Base-by-base conservation (phyloP, 2,113 vertebrate species). In the Aptenodytes forsteri region DNA sequence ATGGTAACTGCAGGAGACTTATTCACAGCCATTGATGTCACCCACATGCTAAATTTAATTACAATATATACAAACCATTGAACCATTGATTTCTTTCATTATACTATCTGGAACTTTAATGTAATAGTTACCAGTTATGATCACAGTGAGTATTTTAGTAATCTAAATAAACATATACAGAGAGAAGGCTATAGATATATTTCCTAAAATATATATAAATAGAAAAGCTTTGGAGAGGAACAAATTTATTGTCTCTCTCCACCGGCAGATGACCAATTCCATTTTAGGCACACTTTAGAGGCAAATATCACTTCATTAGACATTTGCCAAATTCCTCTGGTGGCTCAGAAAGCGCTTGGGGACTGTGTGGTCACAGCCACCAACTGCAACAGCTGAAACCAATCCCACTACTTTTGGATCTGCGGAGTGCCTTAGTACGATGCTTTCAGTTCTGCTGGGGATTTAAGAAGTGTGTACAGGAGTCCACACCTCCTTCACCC, bases 1-100 rank as follows among this genome's bases (percentile, higher is more conserved):
- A 98, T 98, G 97, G 98, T 70, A 98, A 98, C 98, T 88, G 83
- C 85, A 62, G 77, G 62, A 98, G 91, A 95, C 54, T 82, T 97
- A 94, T 92, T 98, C 91, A 76, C 84, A 97, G 85, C 32, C 93
- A 83, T 56, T 95, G 93, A 96, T 94, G 88, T 97, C 89, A 96
- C 62, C 86, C 89, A 94, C 85, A 87, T 70, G 92, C 85, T 80
- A 93, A 96, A 93, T 93, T 96, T 96, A 96, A 95, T 96, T 94
- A 91, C 72, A 87, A n/a, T 65, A 93, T 75, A 80, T n/a, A 93
- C 22, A 96, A 95, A 93, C 44, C 66, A 84, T 77, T 81, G 91
- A 97, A 93, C 10, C 42, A 87, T 89, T 93, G 58, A 88, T 93
- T 86, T 75, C 72, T 97, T 94, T 84, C 69, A 82, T 80, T 83